Base-by-base conservation (phyloP, 2,888 invertebrate genomes). In the Drosophila affinis region DNA sequence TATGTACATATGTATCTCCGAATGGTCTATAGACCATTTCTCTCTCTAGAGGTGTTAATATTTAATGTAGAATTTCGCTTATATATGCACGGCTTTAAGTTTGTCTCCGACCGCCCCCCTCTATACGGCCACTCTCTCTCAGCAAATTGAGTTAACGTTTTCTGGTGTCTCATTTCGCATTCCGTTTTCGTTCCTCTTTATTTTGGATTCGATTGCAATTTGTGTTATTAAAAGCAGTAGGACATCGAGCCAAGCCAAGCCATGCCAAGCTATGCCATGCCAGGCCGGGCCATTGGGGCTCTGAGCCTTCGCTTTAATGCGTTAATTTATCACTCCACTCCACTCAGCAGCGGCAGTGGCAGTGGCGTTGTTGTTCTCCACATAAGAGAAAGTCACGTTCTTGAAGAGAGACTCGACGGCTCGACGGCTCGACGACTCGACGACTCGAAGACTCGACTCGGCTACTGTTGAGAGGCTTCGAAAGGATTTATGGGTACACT, bases 201-300 rank as follows among this genome's bases (percentile, higher is more conserved):
- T 63, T 56, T 69, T 64, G 76, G 70, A 75, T 87, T 87, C 86
- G 76, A 87, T 82, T 79, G 86, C 88, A 85, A 82, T 82, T 82
- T 87, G 82, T 76, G 88, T 87, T 82, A 82, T 82, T 82, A 82
- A 82, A 82, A 77, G 86, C 77, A 62, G 62, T 32, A 71, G 68
- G 67, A 72, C 80, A 76, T 76, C 76, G 62, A 61, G 49, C 62
- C 61, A 21, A 24, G 21, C 9, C 46, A 3, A 10, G 34, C 34
- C 12, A 12, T 34, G 34, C 34, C 34, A 10, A 12, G 32, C 32
- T 10, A 27, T 27, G 47, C 62, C 61, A 32, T 34, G 27, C 5
- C 39, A 3, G 7, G 3, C 32, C 32, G 9, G 18, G 18, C 21
- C 44, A 29, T 46, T 21, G 34, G 17, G 24, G 27, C 53, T 18